A percentile compares a stretch with the other conserved stretches of the same genome.
phyloP scores from a whole-genome alignment of 2,113 vertebrate genomes.

The Odobenus rosmarus region DNA sequence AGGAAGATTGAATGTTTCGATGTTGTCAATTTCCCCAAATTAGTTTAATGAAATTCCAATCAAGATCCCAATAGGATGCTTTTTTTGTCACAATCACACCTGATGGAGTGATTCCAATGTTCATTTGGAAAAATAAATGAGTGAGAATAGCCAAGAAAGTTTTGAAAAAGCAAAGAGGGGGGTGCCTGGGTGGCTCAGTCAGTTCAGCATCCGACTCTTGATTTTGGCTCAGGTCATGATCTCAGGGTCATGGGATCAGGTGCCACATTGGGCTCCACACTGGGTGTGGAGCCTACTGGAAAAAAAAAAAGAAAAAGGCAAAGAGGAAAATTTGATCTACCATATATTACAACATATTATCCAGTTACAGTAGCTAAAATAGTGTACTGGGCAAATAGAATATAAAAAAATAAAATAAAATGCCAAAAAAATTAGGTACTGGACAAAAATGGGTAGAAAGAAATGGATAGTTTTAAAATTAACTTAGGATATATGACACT shows the following conservation, averaged over 20 bases:
- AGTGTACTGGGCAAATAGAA: not conserved
- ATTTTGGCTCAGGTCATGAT: too few relatives aligned
- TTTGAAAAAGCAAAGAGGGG: not conserved
- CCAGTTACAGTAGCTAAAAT: not conserved
- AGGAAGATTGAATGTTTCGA: not conserved
- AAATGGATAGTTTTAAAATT: not conserved
- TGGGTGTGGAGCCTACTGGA: too few relatives aligned
- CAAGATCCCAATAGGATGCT: not conserved
- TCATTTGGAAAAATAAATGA: not conserved
- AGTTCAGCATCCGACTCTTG: too few relatives aligned
- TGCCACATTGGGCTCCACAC: too few relatives aligned
- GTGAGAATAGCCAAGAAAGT: not conserved
- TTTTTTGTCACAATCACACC: not conserved
- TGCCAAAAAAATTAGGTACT: not conserved
- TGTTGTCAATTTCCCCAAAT: not conserved
- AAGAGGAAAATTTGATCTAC: not conserved
- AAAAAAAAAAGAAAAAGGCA: not conserved
- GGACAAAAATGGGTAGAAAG: not conserved
- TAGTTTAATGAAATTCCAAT: conserved; percentile 37
- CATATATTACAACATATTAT: not conserved
- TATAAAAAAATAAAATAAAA: not conserved
- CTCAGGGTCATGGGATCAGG: too few relatives aligned
- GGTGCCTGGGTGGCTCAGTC: too few relatives aligned
- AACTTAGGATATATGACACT: not conserved
- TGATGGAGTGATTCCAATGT: not conserved